phyloP scores from a whole-genome alignment of 1,140 invertebrate species.

The Triops longicaudatus region DNA sequence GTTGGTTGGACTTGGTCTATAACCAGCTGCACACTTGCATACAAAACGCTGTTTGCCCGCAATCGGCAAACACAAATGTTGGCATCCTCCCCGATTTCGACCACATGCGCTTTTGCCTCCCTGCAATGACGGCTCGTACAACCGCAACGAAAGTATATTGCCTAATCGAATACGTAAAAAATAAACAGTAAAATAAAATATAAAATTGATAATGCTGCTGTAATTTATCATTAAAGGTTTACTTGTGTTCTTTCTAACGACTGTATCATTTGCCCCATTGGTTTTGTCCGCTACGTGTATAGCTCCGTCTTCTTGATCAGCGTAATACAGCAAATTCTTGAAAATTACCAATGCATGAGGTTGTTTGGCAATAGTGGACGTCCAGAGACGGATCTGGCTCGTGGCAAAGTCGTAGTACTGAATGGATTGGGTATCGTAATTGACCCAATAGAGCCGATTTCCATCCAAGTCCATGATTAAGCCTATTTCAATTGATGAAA shows the following conservation, averaged over 20 bases:
- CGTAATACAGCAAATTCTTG: conserved; percentile 49
- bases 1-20: conserved; percentile 47
- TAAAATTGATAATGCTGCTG: not conserved
- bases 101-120: conserved; percentile 44
- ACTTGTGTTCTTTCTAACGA: conserved; percentile 54
- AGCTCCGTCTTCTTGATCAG: conserved; percentile 46
- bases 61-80: conserved; percentile 68
- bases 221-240: conserved; percentile 22
- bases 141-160: conserved; percentile 53
- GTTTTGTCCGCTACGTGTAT: conserved; percentile 51
- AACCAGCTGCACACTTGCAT: conserved; percentile 71
- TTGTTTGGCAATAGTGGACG: conserved; percentile 35
- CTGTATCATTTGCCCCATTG: conserved; percentile 38
- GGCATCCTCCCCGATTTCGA: conserved; percentile 52
- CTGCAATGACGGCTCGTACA: conserved; percentile 60
- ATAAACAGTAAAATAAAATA: not conserved
- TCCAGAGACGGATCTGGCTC: conserved; percentile 40
- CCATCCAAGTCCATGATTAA: conserved; percentile 52
- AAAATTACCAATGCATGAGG: conserved; percentile 52
- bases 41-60: conserved; percentile 42
- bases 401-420: conserved; percentile 53
- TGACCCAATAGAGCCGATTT: conserved; percentile 58
- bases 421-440: conserved; percentile 42
- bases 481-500: conserved; percentile 41
- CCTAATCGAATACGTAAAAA: conserved; percentile 12